Base-by-base conservation (phyloP, 2,113 vertebrate genomes). In the Protomyctophum bolini region DNA sequence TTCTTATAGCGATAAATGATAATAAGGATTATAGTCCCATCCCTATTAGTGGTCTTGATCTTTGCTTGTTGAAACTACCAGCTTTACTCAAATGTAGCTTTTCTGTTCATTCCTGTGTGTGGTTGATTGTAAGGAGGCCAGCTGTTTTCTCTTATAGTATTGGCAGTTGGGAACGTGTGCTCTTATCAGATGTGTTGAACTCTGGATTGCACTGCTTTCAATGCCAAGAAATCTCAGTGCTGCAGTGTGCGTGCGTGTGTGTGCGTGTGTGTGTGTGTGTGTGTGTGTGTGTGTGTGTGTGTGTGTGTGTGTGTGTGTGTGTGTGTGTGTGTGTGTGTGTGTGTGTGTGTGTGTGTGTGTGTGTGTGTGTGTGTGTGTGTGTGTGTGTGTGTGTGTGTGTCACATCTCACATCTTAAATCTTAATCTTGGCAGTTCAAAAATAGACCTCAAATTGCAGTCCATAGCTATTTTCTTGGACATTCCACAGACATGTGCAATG, bases 1-100 rank as follows among this genome's bases (percentile, higher is more conserved):
- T 41, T 6, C 3, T 41, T 6, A 41, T 41, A 1, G 4, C 33
- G 33, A 41, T 41, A 41, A 41, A 21, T 2, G 21, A 21, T 21
- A 41, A 3, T 41, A 6, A 41, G 3, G 33, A 41, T 41, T 41
- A 41, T 41, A 6, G 33, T 41, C 33, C 33, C 33, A 41, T 41
- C 33, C 33, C 21, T 21, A 21, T 21, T 21, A 21, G 80, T 56
- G 67, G 47, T 57, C 58, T 49, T 87, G 77, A 88, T 86, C 78
- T 81, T 75, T 81, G 78, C 71, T 68, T 84, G 71, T 73, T 77
- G 67, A 80, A 71, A 4, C 67, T 66, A 77, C 80, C 85, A 84
- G 82, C 80, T 87, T 77, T 77, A 65, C 77, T 77, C 76, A 66
- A 82, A 77, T 66, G 77, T 60, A 46, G 72, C 69, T 75, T 60